Evolutionary conservation across 2,797 vertebrate species (phyloP).

Genomic region (Pangasius krempfi): DNA sequence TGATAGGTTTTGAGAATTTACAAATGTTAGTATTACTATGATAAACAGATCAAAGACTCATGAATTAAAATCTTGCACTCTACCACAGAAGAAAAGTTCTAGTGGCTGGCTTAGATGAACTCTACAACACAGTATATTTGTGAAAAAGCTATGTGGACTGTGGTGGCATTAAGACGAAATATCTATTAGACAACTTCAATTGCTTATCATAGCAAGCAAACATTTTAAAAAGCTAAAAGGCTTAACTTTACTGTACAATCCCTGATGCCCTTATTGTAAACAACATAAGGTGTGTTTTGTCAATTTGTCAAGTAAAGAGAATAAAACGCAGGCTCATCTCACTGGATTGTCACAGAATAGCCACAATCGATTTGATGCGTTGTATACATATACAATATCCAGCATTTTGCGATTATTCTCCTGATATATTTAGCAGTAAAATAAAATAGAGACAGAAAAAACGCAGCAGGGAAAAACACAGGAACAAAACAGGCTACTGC

Average conservation of each 20-base stretch:
- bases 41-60: neutral
- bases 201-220: slow-evolving; percentile 4
- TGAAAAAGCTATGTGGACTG: slow-evolving; percentile 2
- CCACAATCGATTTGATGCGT: neutral
- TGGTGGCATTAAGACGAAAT: neutral
- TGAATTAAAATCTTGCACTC: neutral
- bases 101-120: neutral
- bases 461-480: slow-evolving; percentile 4
- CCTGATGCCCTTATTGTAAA: slow-evolving; percentile 43
- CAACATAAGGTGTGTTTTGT: slow-evolving; percentile 42
- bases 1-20: neutral
- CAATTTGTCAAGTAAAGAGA: slow-evolving; percentile 33
- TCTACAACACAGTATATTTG: neutral
- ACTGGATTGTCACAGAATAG: slow-evolving; percentile 6
- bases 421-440: slow-evolving; percentile 16
- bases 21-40: neutral
- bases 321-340: slow-evolving; percentile 3
- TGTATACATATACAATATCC: slow-evolving; percentile 31
- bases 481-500: neutral
- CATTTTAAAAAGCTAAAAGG: slow-evolving; percentile 13
- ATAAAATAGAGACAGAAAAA: slow-evolving; percentile 1
- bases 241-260: slow-evolving; percentile 25
- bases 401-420: slow-evolving; percentile 48
- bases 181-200: neutral
- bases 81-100: neutral